A percentile compares a stretch with the other conserved stretches of the same genome.
Evolutionary conservation across 2,888 invertebrate genomes (phyloP).

Genomic region (Drosophila vallismaia): DNA sequence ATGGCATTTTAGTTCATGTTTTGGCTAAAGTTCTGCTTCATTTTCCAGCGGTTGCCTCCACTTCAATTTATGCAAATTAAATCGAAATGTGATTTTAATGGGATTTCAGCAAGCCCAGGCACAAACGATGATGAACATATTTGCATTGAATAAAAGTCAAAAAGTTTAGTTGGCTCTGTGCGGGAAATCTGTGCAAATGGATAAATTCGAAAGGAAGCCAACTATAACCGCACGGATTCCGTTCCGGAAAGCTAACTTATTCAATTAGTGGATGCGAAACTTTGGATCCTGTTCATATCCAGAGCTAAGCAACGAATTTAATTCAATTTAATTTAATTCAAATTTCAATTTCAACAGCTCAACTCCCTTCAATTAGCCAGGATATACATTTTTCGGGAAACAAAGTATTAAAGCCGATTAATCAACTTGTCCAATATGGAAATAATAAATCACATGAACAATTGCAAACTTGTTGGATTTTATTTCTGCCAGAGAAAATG

Average conservation of each 20-base stretch:
- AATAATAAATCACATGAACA: slow-evolving; percentile 7
- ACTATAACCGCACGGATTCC: slow-evolving; percentile 34
- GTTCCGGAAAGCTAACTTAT: slow-evolving; percentile 39
- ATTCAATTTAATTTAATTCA: no score
- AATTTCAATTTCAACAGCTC: not conserved
- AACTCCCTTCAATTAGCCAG: slow-evolving; percentile 10
- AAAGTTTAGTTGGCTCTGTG: slow-evolving; percentile 29
- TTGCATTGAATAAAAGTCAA: slow-evolving; percentile 38
- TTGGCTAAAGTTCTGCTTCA: slow-evolving; percentile 8
- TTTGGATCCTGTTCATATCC: slow-evolving; percentile 18
- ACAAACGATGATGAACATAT: slow-evolving; percentile 35
- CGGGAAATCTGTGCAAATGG: slow-evolving; percentile 7
- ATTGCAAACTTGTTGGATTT: not conserved
- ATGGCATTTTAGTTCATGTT: slow-evolving; percentile 43
- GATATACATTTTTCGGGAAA: not conserved
- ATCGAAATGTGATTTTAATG: slow-evolving; percentile 72
- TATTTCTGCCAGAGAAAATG: not conserved
- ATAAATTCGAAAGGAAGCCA: slow-evolving; percentile 19
- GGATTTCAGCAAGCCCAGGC: slow-evolving; percentile 39
- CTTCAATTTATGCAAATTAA: slow-evolving; percentile 67
- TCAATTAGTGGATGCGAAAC: slow-evolving; percentile 36
- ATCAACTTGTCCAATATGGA: slow-evolving; percentile 6
- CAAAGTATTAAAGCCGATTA: slow-evolving; percentile 12
- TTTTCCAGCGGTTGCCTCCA: slow-evolving; percentile 26
- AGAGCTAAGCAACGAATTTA: not conserved